Percentiles rank a stretch among this genome's conserved stretches.
These are phyloP conservation scores for Atherix ibis DNA, from an alignment of 2,888 invertebrate genomes.

Conservation along the genomic window DNA sequence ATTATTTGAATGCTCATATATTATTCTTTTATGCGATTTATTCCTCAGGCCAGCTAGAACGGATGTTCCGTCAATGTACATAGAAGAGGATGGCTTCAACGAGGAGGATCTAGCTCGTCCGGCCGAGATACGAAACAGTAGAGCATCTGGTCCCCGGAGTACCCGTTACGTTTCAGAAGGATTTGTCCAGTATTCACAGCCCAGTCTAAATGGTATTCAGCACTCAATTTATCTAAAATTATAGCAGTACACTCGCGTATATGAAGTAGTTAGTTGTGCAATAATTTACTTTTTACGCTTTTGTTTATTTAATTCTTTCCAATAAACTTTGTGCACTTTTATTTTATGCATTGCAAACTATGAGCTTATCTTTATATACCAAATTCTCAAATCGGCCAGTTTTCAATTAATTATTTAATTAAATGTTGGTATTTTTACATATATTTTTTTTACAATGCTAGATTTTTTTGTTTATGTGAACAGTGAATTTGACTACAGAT, in stretches of 20 bases:
- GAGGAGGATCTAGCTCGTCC: conserved; percentile 22
- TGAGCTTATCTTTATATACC: too few species aligned
- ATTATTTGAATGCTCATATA: too few species aligned
- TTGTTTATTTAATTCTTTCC: neutral
- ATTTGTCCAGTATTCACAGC: conserved; percentile 34
- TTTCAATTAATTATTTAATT: too few species aligned
- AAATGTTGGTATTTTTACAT: too few species aligned
- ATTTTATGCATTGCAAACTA: too few species aligned
- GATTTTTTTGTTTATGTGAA: too few species aligned
- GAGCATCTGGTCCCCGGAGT: conserved; percentile 17
- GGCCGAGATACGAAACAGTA: conserved; percentile 18
- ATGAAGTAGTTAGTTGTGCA: neutral
- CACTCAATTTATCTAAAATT: conserved; percentile 29
- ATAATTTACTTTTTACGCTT: neutral
- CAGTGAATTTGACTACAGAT: too few species aligned
- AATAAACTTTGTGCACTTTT: too few species aligned
- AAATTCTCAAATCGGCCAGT: too few species aligned
- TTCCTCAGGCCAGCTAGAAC: conserved; percentile 28
- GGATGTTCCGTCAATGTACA: conserved; percentile 34
- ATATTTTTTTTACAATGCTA: too few species aligned
- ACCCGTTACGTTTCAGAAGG: conserved; percentile 31
- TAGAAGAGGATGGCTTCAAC: conserved; percentile 32
- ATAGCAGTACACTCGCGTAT: conserved; percentile 13
- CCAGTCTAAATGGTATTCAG: conserved; percentile 34
- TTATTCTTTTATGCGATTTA: too few species aligned